These are phyloP conservation scores for Sebastes steindachneri DNA, from an alignment of 2,797 vertebrate species.

Conservation along the genomic window DNA sequence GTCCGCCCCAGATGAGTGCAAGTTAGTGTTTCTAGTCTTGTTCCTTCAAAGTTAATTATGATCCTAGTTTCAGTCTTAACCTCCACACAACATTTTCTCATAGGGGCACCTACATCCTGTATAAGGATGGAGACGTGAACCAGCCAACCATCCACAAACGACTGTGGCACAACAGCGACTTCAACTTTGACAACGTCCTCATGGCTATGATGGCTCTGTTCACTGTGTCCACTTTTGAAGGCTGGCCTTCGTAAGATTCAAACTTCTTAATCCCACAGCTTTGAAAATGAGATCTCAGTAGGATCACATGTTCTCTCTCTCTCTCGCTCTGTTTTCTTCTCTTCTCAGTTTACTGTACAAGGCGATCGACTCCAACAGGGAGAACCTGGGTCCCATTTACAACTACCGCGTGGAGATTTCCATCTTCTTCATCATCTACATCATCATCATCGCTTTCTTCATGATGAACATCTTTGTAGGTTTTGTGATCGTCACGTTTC, in stretches of 20 bases:
- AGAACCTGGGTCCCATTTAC: constrained; percentile 96
- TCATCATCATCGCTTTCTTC: constrained; percentile 99
- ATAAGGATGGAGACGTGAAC: constrained; percentile 97
- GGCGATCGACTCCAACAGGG: constrained; percentile 97
- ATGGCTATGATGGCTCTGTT: constrained; percentile 99
- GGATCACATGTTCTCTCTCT: not conserved
- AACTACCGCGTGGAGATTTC: constrained; percentile 99
- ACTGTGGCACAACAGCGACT: constrained; percentile 96
- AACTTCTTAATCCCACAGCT: not conserved
- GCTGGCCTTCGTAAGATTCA: constrained; percentile 96
- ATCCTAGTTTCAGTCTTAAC: not conserved
- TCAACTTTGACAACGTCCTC: constrained; percentile 99
- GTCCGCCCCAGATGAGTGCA: constrained; percentile 93
- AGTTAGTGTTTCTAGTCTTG: constrained; percentile 81
- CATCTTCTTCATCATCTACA: constrained; percentile 99
- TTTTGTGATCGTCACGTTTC: constrained; percentile 99
- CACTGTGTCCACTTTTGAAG: constrained; percentile 98
- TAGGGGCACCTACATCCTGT: constrained; percentile 95
- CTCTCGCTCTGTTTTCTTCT: not conserved
- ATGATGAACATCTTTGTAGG: constrained; percentile 99
- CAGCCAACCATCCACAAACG: constrained; percentile 92
- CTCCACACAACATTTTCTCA: constrained; percentile 6
- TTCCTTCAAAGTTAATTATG: not conserved
- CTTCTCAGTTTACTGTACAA: constrained; percentile 92
- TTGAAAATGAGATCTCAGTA: not conserved